A percentile compares a stretch with the other conserved stretches of the same genome.
These are phyloP conservation scores for Butorides virescens DNA, from an alignment of 2,113 vertebrate genomes.

Conservation along the genomic window DNA sequence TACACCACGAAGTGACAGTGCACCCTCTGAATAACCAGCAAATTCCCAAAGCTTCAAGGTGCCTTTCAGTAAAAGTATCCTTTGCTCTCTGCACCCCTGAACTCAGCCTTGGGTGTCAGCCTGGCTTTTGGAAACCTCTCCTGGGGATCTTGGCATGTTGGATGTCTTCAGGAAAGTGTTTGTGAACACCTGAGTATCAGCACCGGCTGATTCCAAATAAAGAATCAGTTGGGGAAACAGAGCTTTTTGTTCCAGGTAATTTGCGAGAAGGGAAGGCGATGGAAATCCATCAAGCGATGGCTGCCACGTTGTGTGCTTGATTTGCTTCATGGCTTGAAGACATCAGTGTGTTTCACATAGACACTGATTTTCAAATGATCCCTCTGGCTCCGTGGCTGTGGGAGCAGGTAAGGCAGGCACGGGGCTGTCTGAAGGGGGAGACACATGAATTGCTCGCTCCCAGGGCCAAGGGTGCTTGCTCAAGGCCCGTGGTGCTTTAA, in stretches of 20 bases:
- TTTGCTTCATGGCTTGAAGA: not conserved
- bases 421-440: not conserved
- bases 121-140: not conserved
- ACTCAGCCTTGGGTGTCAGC: not conserved
- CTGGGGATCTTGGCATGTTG: rapidly evolving
- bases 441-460: rapidly evolving
- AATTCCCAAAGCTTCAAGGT: not conserved
- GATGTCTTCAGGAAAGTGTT: not conserved
- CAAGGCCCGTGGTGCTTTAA: not conserved
- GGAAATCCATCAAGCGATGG: not conserved
- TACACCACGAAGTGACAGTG: rapidly evolving
- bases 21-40: not conserved
- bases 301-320: not conserved
- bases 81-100: not conserved
- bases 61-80: too few relatives aligned
- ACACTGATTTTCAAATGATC: not conserved
- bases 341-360: not conserved
- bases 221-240: not conserved
- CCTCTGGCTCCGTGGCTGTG: not conserved
- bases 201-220: rapidly evolving
- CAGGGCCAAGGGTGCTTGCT: not conserved
- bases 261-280: not conserved
- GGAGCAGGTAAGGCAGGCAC: not conserved
- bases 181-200: not conserved
- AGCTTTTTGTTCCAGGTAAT: not conserved